Conservation (phyloP, 2,888 invertebrate species). For the Thera obeliscata region DNA sequence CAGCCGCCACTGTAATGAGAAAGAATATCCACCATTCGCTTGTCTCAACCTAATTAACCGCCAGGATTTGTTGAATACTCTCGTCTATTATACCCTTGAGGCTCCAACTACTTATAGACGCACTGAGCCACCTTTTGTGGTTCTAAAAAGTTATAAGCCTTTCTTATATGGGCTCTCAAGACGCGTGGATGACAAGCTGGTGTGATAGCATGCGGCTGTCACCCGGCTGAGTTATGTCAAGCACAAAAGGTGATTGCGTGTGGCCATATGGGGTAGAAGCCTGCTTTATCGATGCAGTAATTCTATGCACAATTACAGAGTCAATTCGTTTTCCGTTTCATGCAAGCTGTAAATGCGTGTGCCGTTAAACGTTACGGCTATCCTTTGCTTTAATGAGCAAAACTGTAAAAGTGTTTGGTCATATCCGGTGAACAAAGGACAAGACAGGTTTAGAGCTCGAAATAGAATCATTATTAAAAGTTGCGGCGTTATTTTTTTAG, state of each 20-base stretch:
- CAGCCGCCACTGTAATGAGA: conserved; percentile 65
- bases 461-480: conserved; percentile 49
- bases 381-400: conserved; percentile 38
- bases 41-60: conserved; percentile 63
- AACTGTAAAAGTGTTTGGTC: conserved; percentile 36
- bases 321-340: conserved; percentile 19
- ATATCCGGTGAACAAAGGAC: conserved; percentile 38
- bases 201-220: not conserved
- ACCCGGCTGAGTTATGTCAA: not conserved
- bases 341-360: conserved; percentile 17
- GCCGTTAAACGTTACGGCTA: conserved; percentile 33
- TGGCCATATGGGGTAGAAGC: not conserved
- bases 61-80: conserved; percentile 50
- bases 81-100: conserved; percentile 26
- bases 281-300: conserved; percentile 37
- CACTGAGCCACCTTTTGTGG: not conserved
- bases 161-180: not conserved
- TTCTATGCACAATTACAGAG: conserved; percentile 18
- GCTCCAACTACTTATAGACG: conserved; percentile 2
- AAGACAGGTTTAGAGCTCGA: conserved; percentile 26
- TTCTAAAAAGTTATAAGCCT: not conserved
- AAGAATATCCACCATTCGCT: conserved; percentile 68
- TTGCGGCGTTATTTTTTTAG: conserved; percentile 45
- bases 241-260: not conserved
- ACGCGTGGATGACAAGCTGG: not conserved